Base-by-base conservation (phyloP, 2,113 vertebrate genomes). In the Tricholaema leucomelas region DNA sequence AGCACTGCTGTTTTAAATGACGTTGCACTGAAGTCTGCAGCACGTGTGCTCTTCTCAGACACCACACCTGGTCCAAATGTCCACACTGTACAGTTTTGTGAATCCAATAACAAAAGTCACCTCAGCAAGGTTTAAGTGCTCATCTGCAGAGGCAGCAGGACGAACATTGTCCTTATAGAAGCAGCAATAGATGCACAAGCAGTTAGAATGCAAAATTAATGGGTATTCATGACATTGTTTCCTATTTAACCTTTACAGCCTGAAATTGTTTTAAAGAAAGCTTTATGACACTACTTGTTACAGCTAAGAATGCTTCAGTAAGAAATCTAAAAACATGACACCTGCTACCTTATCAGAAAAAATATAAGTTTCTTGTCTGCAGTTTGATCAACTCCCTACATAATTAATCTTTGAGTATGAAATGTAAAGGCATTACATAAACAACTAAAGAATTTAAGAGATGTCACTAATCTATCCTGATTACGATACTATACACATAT, bases 1-100 rank as follows among this genome's bases (percentile, higher is more conserved):
- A 64, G 28, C 17, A 13, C 0, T 25, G 6, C 27, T 8, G 44
- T 5, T 36, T 89, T n/a, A 56, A 87, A 71, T 27, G 15, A 52
- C 15, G 42, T 7, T 54, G 8, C 33, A 40, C 8, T 52, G 9
- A 69, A 40, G 25, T 4, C 21, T 55, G 36, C 25, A 61, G 40
- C 44, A 38, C 0, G 0, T 4, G 16, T 7, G 4, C 4, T 28
- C 40, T 69, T 15, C 25, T 40, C 40, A 63, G 19, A n/a, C 18
- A 48, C 19, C n/a, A 42, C 13, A 80, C 5, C 12, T 13, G 1
- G 2, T 60, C 60, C 52, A 28, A 44, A 3, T 6, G 11, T 6
- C 13, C 30, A 63, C 42, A 35, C 31, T 36, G 16, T 7, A 63
- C 3, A 31, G 24, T 44, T 73, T 40, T 24, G 24, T 58, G 35